Evolutionary conservation across 2,888 invertebrate species (phyloP), one percentile per base, ranked within the genome.

Genomic region (Arenicola marina): DNA sequence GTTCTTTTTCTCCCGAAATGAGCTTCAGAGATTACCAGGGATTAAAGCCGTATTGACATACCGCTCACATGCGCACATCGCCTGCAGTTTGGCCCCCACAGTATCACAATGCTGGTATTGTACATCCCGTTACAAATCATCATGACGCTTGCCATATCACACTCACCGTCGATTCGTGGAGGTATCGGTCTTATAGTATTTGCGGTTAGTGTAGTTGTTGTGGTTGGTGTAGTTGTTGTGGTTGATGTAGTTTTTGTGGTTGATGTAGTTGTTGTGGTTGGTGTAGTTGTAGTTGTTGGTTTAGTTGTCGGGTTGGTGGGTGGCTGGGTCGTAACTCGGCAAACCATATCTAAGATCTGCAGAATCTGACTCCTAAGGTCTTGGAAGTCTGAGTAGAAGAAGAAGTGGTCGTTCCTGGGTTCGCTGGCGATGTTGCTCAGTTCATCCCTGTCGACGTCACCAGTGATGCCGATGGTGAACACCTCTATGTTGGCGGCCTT

Each of bases 401-500:
- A 48, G 18, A 48, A 11, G 48, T 48, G 26, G 11, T 11, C 26
- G n/a, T 24, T 24, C 18, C 7, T 24, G 7, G 48, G 48, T 24
- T 11, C n/a, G 18, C 18, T 21, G 48, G 48, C 48, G 15, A 48
- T 48, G 18, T 48, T 7, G 7, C 26, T 11, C 48, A 48, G 48
- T 24, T 48, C 18, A 11, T 48, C 48, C 48, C 7, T 24, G 48
- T 48, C 26, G 18, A 48, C 48, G 26, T 48, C 48, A 48, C 26
- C 26, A 7, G 48, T 48, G 18, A 48, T 24, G 11, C 48, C 48
- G 48, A 48, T 48, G 48, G 48, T 24, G 48, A 48, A 48, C n/a
- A 48, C 26, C 48, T 48, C 48, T 11, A 48, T 24, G 48, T 24
- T 7, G 7, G 7, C 7, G 18, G 15, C 48, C 48, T 24, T 48